Evolutionary conservation across 2,888 invertebrate species (phyloP).

Genomic region (Dolichopus griseipennis): DNA sequence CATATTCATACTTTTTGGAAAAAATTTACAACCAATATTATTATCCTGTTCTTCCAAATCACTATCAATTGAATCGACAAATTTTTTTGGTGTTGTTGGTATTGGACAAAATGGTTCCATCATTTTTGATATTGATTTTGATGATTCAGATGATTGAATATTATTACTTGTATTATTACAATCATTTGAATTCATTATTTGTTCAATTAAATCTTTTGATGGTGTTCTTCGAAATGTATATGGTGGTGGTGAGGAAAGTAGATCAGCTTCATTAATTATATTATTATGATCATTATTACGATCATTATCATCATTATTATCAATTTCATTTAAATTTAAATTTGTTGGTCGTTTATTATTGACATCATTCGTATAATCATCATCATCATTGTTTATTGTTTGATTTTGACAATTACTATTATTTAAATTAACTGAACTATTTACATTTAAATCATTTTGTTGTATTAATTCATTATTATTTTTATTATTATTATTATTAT

Average conservation of each 20-base stretch:
- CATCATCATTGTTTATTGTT: background rate
- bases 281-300: background rate
- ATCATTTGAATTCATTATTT: constrained; percentile 16
- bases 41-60: constrained; percentile 15
- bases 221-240: background rate
- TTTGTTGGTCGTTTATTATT: background rate
- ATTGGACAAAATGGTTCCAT: constrained; percentile 24
- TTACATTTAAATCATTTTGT: no score
- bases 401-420: background rate
- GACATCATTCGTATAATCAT: background rate
- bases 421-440: background rate
- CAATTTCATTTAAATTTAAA: background rate
- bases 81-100: constrained; percentile 22
- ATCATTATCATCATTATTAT: background rate
- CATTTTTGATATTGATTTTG: constrained; percentile 16
- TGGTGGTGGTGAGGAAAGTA: background rate
- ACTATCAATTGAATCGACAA: constrained; percentile 21
- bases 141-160: constrained; percentile 6
- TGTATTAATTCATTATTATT: no score
- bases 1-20: constrained; percentile 9
- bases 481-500: no score
- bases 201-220: constrained; percentile 9
- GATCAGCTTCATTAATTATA: background rate
- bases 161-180: constrained; percentile 15
- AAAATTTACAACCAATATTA: constrained; percentile 7